These are phyloP conservation scores for Mythimna ferrago DNA, from an alignment of 2,888 invertebrate species.

Conservation along the genomic window DNA sequence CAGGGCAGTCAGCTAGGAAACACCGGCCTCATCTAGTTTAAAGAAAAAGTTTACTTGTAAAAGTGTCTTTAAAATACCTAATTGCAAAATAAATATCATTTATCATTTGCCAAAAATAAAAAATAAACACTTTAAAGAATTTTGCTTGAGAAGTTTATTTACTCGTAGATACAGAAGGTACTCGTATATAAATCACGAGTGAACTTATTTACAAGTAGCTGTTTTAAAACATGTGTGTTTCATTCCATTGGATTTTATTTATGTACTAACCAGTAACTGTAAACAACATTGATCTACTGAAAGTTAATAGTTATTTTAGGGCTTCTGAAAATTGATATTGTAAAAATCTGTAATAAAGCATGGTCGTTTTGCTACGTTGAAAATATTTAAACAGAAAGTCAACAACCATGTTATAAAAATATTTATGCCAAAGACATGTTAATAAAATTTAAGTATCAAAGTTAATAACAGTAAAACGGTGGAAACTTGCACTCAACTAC, in stretches of 20 bases:
- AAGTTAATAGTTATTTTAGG: not conserved
- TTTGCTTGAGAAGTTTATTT: constrained; percentile 8
- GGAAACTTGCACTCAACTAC: constrained; percentile 30
- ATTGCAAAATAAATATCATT: too few relatives aligned
- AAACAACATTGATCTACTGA: not conserved
- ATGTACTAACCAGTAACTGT: not conserved
- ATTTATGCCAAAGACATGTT: constrained; percentile 41
- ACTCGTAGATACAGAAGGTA: not conserved
- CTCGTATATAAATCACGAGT: constrained; percentile 3
- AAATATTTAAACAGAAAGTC: constrained; percentile 37
- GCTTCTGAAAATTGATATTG: constrained; percentile 12
- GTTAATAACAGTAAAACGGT: constrained; percentile 57
- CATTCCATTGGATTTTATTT: constrained; percentile 21
- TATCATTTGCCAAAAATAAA: not conserved
- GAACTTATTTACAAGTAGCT: constrained; percentile 12
- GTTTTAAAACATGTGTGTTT: constrained; percentile 11
- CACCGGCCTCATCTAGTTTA: too few relatives aligned
- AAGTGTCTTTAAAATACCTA: too few relatives aligned
- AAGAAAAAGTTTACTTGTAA: too few relatives aligned
- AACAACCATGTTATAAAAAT: constrained; percentile 46
- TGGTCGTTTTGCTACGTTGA: constrained; percentile 12
- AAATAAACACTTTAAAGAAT: not conserved
- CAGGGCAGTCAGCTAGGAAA: too few relatives aligned
- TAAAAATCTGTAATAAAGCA: constrained; percentile 28
- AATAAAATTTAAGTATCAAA: constrained; percentile 43